Percentiles rank a stretch among this genome's conserved stretches.
Conservation (phyloP, 2,797 vertebrate species). For the Lophotriccus pileatus region DNA sequence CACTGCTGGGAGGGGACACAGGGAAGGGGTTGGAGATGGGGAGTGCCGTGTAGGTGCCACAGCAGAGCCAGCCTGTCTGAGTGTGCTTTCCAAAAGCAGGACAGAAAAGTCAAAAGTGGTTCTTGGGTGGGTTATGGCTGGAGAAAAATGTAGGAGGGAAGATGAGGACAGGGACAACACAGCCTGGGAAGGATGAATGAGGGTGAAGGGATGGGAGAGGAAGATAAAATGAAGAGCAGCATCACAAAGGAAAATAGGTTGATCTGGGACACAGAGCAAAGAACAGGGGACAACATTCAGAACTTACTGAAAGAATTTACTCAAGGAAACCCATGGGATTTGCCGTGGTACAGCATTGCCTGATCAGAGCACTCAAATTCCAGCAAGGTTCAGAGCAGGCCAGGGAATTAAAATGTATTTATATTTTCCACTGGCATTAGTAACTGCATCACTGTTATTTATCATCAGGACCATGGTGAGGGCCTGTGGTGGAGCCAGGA, state of each 20-base stretch:
- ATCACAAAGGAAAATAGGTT: neutral
- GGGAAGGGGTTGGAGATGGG: neutral
- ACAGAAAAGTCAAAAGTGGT: neutral
- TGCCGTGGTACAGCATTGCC: neutral
- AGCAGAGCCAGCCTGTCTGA: neutral
- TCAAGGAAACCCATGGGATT: neutral
- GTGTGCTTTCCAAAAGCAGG: neutral
- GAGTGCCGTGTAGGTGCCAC: neutral
- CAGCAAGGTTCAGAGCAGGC: neutral
- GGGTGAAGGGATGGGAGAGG: neutral
- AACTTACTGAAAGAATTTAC: neutral
- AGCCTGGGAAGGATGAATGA: neutral
- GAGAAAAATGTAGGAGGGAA: neutral
- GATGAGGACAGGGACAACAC: neutral
- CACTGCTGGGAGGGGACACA: neutral
- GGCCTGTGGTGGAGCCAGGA: neutral
- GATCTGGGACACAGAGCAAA: neutral
- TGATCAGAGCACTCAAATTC: neutral
- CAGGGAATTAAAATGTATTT: neutral
- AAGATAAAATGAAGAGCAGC: neutral
- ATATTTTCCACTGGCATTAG: neutral
- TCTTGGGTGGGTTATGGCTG: neutral
- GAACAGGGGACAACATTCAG: neutral
- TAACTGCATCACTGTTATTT: neutral
- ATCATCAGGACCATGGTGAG: neutral